Evolutionary conservation across 1,140 invertebrate species (phyloP), one percentile per base, ranked within the genome.

Genomic region (Chironomus tepperi): DNA sequence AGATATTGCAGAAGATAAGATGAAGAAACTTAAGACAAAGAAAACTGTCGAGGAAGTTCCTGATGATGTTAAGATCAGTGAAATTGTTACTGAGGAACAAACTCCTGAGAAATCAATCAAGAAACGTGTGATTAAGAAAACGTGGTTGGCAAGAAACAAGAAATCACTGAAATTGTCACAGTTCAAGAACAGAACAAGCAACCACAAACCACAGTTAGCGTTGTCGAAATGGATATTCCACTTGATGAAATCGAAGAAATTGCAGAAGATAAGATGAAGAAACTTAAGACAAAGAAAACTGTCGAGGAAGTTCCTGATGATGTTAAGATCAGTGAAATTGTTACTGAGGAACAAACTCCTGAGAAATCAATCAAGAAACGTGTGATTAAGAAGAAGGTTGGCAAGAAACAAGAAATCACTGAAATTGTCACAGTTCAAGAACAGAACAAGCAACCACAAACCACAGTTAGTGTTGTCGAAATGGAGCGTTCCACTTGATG

Each of bases 351-450:
- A 76, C 76, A 77, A 74, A 21, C 77, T 15, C 77, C 78, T 7
- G 76, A 77, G 77, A 75, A 74, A 77, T 77, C 74, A 77, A 77
- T 0, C 80, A 77, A 76, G 24, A 82, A 81, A 74, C 77, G 79
- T 72, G 76, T 78, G n/a, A 78, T 80, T 0, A 81, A 78, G 74
- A 82, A 79, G 75, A 75, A 77, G 0, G 77, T 75, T 42, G 80
- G 78, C 24, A 77, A 76, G 42, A 78, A 79, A 74, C 77, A 79
- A 64, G 77, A 79, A 76, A 76, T 79, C 73, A 80, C 77, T 2
- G 77, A 80, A 76, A 78, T 79, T 18, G 75, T 80, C 1, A 81
- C 80, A 3, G 77, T 81, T 2, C 77, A 82, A 74, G 79, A 82
- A 78, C 78, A 79, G 24, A 79, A 78, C 70, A 77, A 78, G 75